Evolutionary conservation across 64 coral and sea anemone genomes (phyloP).

Genomic region (Platygyra sinensis): DNA sequence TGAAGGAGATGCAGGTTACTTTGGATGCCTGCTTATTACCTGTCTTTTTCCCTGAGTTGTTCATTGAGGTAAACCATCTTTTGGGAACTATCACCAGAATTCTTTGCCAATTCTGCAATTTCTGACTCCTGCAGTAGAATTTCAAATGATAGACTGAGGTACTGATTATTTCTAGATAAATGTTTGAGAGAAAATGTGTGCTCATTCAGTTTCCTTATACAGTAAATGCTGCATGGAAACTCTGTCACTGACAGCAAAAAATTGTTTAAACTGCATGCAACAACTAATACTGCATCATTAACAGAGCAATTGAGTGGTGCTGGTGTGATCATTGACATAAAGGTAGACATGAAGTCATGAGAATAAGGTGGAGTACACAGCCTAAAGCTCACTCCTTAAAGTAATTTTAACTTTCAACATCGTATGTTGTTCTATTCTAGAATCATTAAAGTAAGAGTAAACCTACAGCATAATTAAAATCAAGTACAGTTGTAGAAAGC

Average conservation of each 20-base stretch:
- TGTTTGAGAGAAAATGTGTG: not conserved
- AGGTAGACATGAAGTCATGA: too few species aligned
- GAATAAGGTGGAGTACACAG: too few species aligned
- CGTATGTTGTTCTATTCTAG: too few species aligned
- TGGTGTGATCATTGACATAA: not conserved
- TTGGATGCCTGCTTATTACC: constrained; percentile 34
- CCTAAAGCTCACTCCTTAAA: too few species aligned
- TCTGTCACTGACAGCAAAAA: not conserved
- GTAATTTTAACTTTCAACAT: too few species aligned
- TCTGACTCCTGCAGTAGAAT: constrained; percentile 67
- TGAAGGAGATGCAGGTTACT: not conserved
- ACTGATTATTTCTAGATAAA: not conserved
- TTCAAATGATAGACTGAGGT: constrained; percentile 4
- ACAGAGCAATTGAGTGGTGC: not conserved
- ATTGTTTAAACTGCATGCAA: not conserved
- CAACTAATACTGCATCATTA: not conserved
- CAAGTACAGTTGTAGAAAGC: too few species aligned
- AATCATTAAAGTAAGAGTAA: too few species aligned
- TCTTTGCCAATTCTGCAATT: constrained; percentile 86
- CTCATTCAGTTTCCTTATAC: not conserved
- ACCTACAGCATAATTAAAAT: too few species aligned
- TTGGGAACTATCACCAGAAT: constrained; percentile 85
- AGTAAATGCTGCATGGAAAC: not conserved
- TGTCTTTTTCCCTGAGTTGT: constrained; percentile 90
- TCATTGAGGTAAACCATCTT: constrained; percentile 83